Percentiles rank a stretch among this genome's conserved stretches.
phyloP scores from a whole-genome alignment of 1,140 invertebrate genomes.

The Nephila pilipes region DNA sequence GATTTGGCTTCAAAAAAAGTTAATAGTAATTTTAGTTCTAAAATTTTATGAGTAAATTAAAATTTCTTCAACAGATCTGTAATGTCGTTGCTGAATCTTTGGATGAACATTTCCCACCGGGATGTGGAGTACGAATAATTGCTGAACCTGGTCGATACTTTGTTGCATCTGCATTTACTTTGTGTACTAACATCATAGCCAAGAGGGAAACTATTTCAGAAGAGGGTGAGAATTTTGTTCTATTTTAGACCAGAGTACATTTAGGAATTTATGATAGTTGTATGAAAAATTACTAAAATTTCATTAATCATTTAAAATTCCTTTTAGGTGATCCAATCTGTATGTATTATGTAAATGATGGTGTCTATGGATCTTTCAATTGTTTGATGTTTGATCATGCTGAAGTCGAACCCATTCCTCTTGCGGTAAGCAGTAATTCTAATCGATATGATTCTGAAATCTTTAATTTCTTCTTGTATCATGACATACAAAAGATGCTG shows the following conservation, averaged over 20 bases:
- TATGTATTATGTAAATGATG: conserved; percentile 99
- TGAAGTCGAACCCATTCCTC: conserved; percentile 85
- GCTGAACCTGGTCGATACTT: conserved; percentile 83
- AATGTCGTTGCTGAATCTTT: conserved; percentile 79
- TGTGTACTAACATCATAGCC: conserved; percentile 82
- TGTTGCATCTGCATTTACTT: conserved; percentile 82
- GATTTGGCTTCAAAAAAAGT: no score
- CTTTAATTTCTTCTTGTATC: no score
- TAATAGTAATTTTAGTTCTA: no score
- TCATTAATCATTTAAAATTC: neutral
- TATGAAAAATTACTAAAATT: neutral
- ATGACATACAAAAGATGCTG: no score
- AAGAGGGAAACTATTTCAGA: conserved; percentile 79
- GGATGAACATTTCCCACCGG: conserved; percentile 81
- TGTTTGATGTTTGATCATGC: conserved; percentile 97
- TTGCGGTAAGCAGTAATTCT: conserved; percentile 83
- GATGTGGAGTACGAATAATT: conserved; percentile 81
- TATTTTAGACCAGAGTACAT: neutral
- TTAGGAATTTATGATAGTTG: no score
- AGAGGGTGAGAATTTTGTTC: conserved; percentile 32
- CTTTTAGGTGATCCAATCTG: conserved; percentile 48
- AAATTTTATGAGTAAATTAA: no score
- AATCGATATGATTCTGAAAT: no score
- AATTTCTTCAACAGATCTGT: conserved; percentile 75
- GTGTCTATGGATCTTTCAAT: conserved; percentile 99